Evolutionary conservation across 2,797 vertebrate genomes (phyloP).

Genomic region (Sebastes paucispinis): DNA sequence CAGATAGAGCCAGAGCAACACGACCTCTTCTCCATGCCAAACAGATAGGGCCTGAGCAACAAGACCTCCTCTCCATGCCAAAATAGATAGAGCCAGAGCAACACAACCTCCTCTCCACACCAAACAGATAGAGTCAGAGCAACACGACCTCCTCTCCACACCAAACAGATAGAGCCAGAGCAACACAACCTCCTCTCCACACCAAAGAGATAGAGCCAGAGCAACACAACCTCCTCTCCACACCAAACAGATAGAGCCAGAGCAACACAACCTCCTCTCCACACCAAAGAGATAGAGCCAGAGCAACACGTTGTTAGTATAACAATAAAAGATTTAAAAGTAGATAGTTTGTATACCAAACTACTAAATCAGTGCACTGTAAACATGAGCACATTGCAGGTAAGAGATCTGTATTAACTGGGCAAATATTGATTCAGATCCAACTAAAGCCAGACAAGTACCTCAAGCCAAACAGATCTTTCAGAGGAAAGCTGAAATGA

Average conservation of each 20-base stretch:
- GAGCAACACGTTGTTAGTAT: background rate
- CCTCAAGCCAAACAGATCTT: background rate
- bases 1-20: no score
- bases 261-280: no score
- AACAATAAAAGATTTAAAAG: background rate
- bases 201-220: no score
- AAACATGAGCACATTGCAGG: background rate
- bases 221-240: no score
- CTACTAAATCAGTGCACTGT: background rate
- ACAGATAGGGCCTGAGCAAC: fast-evolving
- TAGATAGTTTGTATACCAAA: background rate
- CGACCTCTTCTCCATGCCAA: fast-evolving
- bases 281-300: no score
- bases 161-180: no score
- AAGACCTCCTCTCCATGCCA: fast-evolving
- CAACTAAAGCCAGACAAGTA: background rate
- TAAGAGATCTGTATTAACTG: background rate
- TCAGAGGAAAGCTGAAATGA: background rate
- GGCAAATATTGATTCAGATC: background rate
- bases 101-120: no score
- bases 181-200: no score
- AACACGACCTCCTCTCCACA: fast-evolving
- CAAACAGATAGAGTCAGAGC: fast-evolving
- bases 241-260: no score
- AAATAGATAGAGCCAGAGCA: no score